Percentiles rank a stretch among this genome's conserved stretches.
Conservation (phyloP, 2,888 invertebrate genomes). For the Cetonia aurata region DNA sequence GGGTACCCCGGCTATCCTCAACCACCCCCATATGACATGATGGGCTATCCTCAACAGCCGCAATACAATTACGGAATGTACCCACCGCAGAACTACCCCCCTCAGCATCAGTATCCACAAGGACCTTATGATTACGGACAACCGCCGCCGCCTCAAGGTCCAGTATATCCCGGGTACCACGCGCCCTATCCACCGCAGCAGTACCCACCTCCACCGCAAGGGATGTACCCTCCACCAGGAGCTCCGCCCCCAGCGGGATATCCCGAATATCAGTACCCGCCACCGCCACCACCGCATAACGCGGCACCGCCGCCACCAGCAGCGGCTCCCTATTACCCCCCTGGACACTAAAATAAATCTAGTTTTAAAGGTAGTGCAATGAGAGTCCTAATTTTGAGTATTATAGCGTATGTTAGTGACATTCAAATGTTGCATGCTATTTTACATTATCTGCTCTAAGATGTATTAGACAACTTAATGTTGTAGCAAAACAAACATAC, state of each 20-base stretch:
- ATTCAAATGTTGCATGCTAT: slow-evolving; percentile 38
- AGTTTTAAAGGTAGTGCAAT: slow-evolving; percentile 43
- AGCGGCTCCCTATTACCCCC: slow-evolving; percentile 47
- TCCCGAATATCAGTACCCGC: slow-evolving; percentile 60
- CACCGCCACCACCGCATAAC: slow-evolving; percentile 47
- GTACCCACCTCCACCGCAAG: slow-evolving; percentile 58
- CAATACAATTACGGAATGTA: slow-evolving; percentile 58
- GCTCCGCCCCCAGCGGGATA: slow-evolving; percentile 54
- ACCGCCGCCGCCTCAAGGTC: slow-evolving; percentile 47
- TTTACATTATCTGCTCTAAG: slow-evolving; percentile 38
- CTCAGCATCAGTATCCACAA: slow-evolving; percentile 57
- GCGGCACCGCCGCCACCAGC: slow-evolving; percentile 45
- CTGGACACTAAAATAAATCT: slow-evolving; percentile 43
- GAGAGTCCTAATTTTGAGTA: slow-evolving; percentile 41
- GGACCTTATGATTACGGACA: slow-evolving; percentile 52
- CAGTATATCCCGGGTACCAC: slow-evolving; percentile 56
- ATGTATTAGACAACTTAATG: slow-evolving; percentile 2
- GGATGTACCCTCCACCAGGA: slow-evolving; percentile 57
- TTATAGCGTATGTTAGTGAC: slow-evolving; percentile 34
- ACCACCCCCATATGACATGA: slow-evolving; percentile 62
- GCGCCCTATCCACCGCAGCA: slow-evolving; percentile 60
- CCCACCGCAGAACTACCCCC: slow-evolving; percentile 59
- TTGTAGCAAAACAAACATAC: neutral
- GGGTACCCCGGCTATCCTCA: slow-evolving; percentile 54
- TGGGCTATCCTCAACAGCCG: slow-evolving; percentile 56